phyloP scores from a whole-genome alignment of 2,888 invertebrate species.

The Argyresthia goedartella region DNA sequence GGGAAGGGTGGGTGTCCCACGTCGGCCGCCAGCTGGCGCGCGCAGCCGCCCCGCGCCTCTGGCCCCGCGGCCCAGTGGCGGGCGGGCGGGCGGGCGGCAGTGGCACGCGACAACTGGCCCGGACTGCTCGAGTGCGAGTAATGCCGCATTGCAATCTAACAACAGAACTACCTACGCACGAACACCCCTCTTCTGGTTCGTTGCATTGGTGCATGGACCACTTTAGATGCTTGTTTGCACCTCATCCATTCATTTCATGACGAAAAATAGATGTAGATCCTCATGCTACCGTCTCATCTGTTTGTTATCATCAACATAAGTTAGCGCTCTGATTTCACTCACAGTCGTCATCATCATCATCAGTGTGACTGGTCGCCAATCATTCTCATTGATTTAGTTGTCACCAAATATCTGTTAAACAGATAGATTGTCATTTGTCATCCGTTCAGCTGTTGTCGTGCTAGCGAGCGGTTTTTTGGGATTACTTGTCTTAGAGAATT shows the following conservation, averaged over 20 bases:
- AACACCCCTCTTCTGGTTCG: slow-evolving; percentile 59
- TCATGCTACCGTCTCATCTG: slow-evolving; percentile 3
- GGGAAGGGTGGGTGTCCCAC: slow-evolving; percentile 40
- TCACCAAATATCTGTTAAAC: neutral
- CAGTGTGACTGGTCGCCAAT: neutral
- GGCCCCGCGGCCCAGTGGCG: slow-evolving; percentile 18
- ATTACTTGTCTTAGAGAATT: neutral
- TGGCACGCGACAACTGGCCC: slow-evolving; percentile 49
- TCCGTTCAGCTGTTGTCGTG: neutral
- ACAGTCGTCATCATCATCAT: neutral
- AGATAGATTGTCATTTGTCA: neutral
- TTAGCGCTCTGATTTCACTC: neutral
- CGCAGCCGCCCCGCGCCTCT: slow-evolving; percentile 19
- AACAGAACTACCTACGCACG: slow-evolving; percentile 54
- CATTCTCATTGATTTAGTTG: neutral
- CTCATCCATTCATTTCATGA: neutral
- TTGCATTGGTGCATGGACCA: slow-evolving; percentile 67
- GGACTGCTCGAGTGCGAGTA: slow-evolving; percentile 52
- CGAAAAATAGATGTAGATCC: slow-evolving; percentile 7
- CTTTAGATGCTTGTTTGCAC: slow-evolving; percentile 50
- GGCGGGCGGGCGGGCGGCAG: slow-evolving; percentile 26
- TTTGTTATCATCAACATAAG: slow-evolving; percentile 6
- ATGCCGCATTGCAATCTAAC: slow-evolving; percentile 44
- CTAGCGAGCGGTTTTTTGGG: too few species aligned
- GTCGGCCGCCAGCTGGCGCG: slow-evolving; percentile 14